Percentiles rank a stretch among this genome's conserved stretches.
Conservation (phyloP, 2,113 vertebrate genomes). For the Microcebus tavaratra region DNA sequence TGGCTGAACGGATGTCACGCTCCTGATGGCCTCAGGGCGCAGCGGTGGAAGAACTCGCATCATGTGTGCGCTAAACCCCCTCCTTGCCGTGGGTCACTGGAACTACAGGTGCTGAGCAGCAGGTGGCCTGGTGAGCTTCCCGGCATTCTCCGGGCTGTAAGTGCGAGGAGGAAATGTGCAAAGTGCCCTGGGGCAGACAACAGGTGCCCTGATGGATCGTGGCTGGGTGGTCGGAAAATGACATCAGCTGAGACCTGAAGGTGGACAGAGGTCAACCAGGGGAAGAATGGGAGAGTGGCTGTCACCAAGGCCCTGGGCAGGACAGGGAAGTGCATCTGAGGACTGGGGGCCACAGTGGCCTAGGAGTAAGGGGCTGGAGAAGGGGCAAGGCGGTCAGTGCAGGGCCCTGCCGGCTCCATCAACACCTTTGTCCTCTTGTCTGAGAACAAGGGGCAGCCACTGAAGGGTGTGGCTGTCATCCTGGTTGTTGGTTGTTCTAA, state of each 20-base stretch:
- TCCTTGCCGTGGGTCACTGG: neutral
- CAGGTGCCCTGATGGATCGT: accelerated
- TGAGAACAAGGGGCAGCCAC: neutral
- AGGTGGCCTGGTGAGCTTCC: neutral
- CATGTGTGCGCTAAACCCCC: neutral
- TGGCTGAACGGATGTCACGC: accelerated
- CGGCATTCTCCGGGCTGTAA: no score
- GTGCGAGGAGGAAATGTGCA: neutral
- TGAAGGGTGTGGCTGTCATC: neutral
- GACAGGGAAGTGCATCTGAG: neutral
- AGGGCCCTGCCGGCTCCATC: no score
- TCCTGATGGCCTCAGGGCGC: accelerated
- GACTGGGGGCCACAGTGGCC: accelerated
- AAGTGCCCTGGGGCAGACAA: neutral
- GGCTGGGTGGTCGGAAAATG: neutral
- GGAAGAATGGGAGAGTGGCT: accelerated
- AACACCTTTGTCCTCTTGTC: neutral
- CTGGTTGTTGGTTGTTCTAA: neutral
- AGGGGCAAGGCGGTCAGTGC: accelerated
- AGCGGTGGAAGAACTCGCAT: accelerated
- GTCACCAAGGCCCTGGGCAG: neutral
- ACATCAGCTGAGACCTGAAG: no score
- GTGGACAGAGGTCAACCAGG: accelerated
- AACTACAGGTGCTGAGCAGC: accelerated
- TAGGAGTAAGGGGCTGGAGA: neutral